Evolutionary conservation across 2,888 invertebrate species (phyloP).

Genomic region (Nomada fabriciana): DNA sequence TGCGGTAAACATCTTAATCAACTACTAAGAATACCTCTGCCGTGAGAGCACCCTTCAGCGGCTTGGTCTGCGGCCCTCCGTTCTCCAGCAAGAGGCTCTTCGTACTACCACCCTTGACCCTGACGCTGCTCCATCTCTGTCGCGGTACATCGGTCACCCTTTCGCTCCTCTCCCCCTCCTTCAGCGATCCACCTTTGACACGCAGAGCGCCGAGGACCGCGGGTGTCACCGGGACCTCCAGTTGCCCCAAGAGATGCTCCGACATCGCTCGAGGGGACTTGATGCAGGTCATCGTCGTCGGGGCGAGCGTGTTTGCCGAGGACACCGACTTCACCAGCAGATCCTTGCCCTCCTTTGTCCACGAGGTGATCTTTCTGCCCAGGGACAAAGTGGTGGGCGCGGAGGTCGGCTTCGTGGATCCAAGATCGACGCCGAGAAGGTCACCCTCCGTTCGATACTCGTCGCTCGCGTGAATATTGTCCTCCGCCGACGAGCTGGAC

Average conservation of each 20-base stretch:
- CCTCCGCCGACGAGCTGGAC: constrained; percentile 54
- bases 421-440: constrained; percentile 21
- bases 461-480: constrained; percentile 44
- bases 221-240: constrained; percentile 74
- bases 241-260: constrained; percentile 82
- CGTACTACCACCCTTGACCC: constrained; percentile 82
- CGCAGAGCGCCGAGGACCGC: constrained; percentile 74
- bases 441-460: constrained; percentile 37
- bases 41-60: constrained; percentile 77
- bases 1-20: constrained; percentile 62
- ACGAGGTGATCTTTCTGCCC: constrained; percentile 65
- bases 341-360: constrained; percentile 75
- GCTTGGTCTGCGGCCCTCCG: constrained; percentile 79
- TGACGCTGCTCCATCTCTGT: constrained; percentile 83
- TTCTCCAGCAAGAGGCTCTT: constrained; percentile 82
- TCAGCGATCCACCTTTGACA: constrained; percentile 77
- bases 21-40: constrained; percentile 79
- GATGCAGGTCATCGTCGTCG: constrained; percentile 81
- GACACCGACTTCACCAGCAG: constrained; percentile 79
- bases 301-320: constrained; percentile 79
- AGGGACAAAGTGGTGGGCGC: constrained; percentile 70
- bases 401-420: constrained; percentile 50
- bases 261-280: constrained; percentile 83
- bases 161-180: constrained; percentile 79
- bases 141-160: constrained; percentile 75